A percentile compares a stretch with the other conserved stretches of the same genome.
phyloP scores from a whole-genome alignment of 2,888 invertebrate species.

The Phalangium opilio region DNA sequence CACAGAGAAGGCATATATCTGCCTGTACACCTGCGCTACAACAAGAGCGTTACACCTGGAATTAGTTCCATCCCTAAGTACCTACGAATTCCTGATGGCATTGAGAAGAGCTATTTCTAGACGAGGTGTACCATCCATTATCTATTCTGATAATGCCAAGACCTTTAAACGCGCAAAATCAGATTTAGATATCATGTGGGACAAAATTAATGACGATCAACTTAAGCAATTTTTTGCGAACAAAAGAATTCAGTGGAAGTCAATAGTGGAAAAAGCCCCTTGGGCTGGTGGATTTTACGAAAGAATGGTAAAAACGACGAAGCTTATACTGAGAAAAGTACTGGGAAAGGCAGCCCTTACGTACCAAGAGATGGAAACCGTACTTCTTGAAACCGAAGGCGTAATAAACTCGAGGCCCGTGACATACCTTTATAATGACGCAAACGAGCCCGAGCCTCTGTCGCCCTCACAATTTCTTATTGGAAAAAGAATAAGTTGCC shows the following conservation, averaged over 20 bases:
- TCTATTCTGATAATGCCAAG: conserved; percentile 3
- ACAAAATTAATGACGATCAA: no score
- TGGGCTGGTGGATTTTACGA: conserved; percentile 35
- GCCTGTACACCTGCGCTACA: conserved; percentile 29
- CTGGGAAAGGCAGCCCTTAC: conserved; percentile 31
- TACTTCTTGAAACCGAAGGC: conserved; percentile 24
- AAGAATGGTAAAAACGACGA: conserved; percentile 29
- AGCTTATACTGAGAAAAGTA: conserved; percentile 26
- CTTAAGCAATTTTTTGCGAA: no score
- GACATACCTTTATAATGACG: conserved; percentile 24
- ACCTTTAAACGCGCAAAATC: conserved; percentile 2
- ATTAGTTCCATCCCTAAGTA: conserved; percentile 23
- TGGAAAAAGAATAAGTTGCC: no score
- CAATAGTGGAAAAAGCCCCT: conserved; percentile 29
- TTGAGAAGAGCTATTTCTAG: conserved; percentile 1
- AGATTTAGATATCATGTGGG: background rate
- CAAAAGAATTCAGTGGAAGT: conserved; percentile 23
- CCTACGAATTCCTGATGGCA: conserved; percentile 13
- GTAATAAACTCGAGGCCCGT: conserved; percentile 28
- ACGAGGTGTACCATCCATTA: background rate
- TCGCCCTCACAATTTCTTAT: no score
- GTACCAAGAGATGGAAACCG: conserved; percentile 24
- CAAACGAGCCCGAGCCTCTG: no score
- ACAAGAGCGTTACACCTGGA: conserved; percentile 31
- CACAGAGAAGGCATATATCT: conserved; percentile 23